These are phyloP conservation scores for Drosophila lacicola DNA, from an alignment of 2,888 invertebrate genomes.

Conservation along the genomic window DNA sequence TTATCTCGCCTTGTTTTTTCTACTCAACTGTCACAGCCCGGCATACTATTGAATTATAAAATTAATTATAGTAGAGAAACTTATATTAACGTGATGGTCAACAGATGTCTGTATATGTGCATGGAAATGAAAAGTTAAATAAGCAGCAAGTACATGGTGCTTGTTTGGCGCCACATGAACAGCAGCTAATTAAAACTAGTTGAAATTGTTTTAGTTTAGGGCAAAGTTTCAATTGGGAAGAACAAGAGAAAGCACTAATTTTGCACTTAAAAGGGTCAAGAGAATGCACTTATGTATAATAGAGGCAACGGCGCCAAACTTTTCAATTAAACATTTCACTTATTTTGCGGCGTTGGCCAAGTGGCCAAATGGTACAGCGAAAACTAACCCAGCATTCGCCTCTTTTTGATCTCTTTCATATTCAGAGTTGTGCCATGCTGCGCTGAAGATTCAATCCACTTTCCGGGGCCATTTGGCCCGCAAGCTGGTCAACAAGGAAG, in stretches of 20 bases:
- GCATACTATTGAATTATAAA: background rate
- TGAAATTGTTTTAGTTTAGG: conserved; percentile 41
- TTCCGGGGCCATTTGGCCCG: conserved; percentile 95
- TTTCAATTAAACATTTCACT: conserved; percentile 30
- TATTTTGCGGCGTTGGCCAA: conserved; percentile 19
- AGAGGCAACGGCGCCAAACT: conserved; percentile 20
- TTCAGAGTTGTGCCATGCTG: conserved; percentile 92
- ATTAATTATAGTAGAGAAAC: background rate
- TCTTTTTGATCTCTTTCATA: background rate
- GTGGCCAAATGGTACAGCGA: conserved; percentile 19
- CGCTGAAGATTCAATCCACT: conserved; percentile 96
- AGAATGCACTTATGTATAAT: conserved; percentile 25
- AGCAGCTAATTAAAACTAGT: conserved; percentile 59
- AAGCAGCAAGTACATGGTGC: conserved; percentile 4
- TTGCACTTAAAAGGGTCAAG: conserved; percentile 17
- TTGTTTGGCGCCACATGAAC: conserved; percentile 8
- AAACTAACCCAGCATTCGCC: conserved; percentile 4
- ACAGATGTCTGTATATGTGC: background rate
- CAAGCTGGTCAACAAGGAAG: conserved; percentile 87
- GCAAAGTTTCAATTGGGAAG: conserved; percentile 49
- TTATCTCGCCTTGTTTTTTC: too few species aligned
- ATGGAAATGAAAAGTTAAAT: background rate
- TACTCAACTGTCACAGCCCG: conserved; percentile 4
- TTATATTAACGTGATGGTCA: background rate
- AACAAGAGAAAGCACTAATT: conserved; percentile 1